Conservation (phyloP, 2,113 vertebrate genomes). For the Silurus meridionalis region DNA sequence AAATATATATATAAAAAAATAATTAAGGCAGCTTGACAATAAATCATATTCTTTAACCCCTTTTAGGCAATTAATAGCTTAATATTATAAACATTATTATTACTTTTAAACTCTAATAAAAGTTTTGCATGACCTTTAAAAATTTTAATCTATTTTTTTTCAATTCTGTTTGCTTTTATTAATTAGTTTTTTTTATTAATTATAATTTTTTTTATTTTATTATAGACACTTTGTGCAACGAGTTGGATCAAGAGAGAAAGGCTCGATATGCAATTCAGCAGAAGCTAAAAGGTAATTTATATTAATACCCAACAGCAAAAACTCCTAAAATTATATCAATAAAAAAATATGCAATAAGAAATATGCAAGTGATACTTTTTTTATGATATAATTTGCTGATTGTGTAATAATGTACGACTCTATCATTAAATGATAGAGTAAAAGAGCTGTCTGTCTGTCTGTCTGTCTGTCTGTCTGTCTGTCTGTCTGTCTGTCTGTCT, state of each 20-base stretch:
- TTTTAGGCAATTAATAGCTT: neutral
- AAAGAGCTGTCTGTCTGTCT: neutral
- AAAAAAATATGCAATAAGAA: constrained; percentile 21
- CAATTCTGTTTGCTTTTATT: constrained; percentile 32
- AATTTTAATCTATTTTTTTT: neutral
- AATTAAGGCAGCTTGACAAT: neutral
- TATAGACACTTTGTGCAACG: constrained; percentile 89
- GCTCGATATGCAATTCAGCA: constrained; percentile 92
- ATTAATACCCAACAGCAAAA: constrained; percentile 13
- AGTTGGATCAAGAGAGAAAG: constrained; percentile 92
- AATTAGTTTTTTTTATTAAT: constrained; percentile 43
- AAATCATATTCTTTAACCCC: neutral
- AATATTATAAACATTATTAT: neutral
- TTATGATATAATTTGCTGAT: neutral
- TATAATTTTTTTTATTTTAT: constrained; percentile 49
- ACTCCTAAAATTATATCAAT: neutral
- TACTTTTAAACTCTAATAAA: too few relatives aligned
- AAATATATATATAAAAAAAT: too few relatives aligned
- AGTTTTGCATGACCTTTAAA: neutral
- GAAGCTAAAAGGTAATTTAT: constrained; percentile 89
- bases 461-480: neutral
- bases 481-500: neutral
- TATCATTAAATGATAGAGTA: neutral
- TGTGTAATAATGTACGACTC: neutral
- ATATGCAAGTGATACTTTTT: constrained; percentile 76